These are phyloP conservation scores for Limnephilus lunatus DNA, from an alignment of 2,888 invertebrate species.

Conservation along the genomic window DNA sequence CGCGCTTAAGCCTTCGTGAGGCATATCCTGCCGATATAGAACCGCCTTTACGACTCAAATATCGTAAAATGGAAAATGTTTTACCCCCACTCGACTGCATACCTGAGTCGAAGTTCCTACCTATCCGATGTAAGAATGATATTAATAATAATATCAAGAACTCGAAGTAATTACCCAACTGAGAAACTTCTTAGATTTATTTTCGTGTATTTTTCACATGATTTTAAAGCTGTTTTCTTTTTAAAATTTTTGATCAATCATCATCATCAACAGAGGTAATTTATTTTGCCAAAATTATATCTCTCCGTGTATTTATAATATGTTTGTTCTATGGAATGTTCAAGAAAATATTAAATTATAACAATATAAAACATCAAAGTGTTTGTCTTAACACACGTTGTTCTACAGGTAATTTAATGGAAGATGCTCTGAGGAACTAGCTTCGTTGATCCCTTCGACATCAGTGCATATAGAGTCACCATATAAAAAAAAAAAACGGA, in stretches of 20 bases:
- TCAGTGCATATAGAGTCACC: no score
- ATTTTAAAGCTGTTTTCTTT: background rate
- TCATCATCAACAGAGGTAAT: background rate
- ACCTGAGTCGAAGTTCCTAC: background rate
- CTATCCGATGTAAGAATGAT: background rate
- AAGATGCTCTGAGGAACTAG: no score
- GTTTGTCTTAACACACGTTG: no score
- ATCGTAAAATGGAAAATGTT: background rate
- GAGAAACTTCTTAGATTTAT: background rate
- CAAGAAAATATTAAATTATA: no score
- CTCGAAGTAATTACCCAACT: background rate
- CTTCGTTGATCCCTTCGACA: no score
- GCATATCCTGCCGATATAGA: constrained; percentile 6
- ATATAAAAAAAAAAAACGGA: no score
- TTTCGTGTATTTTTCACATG: background rate
- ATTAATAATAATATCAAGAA: background rate
- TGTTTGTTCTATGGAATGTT: no score
- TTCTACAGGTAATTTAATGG: no score
- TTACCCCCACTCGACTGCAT: background rate
- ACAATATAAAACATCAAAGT: no score
- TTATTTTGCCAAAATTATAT: background rate
- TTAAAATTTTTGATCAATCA: background rate
- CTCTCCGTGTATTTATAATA: no score
- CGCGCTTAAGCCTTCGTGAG: constrained; percentile 25
- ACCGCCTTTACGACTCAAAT: background rate